These are phyloP conservation scores for Anagyrus pseudococci DNA, from an alignment of 2,888 invertebrate genomes.

Conservation along the genomic window DNA sequence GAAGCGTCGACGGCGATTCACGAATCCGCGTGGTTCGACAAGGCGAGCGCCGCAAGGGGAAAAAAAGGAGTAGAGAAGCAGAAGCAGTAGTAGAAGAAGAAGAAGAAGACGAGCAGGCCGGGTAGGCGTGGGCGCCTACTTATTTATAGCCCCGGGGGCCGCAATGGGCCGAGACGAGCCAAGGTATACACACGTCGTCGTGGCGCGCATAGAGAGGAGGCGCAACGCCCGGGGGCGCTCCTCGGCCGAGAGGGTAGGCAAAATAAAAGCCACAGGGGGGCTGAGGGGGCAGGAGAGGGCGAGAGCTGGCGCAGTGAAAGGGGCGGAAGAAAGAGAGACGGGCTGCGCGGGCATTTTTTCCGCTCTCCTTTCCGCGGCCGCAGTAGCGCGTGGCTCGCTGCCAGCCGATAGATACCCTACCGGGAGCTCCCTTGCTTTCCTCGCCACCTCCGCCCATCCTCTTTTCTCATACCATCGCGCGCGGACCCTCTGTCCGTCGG, in stretches of 20 bases:
- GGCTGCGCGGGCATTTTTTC: constrained; percentile 16
- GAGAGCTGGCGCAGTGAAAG: too few relatives aligned
- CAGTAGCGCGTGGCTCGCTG: constrained; percentile 36
- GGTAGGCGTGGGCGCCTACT: constrained; percentile 26
- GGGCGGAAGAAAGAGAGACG: constrained; percentile 8
- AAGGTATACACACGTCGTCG: constrained; percentile 37
- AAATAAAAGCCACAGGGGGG: constrained; percentile 33
- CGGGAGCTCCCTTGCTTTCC: background rate
- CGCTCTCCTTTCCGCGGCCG: background rate
- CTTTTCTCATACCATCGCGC: background rate
- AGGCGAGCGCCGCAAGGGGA: background rate
- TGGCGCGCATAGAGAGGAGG: constrained; percentile 21
- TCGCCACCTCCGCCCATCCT: background rate
- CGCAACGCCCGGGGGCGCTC: constrained; percentile 22
- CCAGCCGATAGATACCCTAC: constrained; percentile 37
- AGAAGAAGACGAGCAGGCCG: constrained; percentile 6
- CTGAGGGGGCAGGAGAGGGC: constrained; percentile 16
- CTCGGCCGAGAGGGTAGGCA: constrained; percentile 7
- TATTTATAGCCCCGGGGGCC: constrained; percentile 42
- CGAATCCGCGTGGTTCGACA: too few relatives aligned
- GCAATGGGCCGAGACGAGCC: constrained; percentile 42
- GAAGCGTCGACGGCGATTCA: too few relatives aligned
- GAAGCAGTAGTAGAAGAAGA: background rate
- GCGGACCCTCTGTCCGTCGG: background rate
- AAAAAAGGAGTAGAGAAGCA: background rate